These are phyloP conservation scores for Agapornis canus DNA, from an alignment of 2,797 vertebrate genomes.

Conservation along the genomic window DNA sequence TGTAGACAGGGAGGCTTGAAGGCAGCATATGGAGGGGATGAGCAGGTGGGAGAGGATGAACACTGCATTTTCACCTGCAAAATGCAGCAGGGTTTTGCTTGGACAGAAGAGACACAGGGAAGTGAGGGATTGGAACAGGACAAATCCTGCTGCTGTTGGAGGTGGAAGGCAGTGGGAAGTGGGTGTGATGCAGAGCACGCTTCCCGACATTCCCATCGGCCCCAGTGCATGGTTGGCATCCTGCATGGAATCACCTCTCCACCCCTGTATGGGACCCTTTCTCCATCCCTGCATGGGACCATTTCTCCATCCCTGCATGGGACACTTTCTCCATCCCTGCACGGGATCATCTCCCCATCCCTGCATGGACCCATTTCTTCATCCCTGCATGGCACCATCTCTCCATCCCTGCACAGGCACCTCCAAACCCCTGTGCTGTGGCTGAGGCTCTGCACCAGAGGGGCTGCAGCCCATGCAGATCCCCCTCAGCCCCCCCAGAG, in stretches of 20 bases:
- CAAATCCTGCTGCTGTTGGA: neutral
- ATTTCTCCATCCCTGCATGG: neutral
- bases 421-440: neutral
- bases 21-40: neutral
- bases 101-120: neutral
- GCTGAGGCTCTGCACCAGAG: rapidly evolving
- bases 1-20: neutral
- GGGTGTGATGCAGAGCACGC: neutral
- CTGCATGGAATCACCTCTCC: neutral
- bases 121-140: neutral
- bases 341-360: neutral
- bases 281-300: neutral
- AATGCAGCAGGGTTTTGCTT: neutral
- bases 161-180: neutral
- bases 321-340: neutral
- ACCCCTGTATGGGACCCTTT: neutral
- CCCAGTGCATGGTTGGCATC: rapidly evolving
- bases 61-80: neutral
- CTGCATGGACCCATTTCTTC: neutral
- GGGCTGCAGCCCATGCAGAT: neutral
- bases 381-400: neutral
- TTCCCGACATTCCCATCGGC: neutral
- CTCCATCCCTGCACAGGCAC: neutral
- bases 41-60: neutral
- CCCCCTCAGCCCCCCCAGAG: neutral